These are phyloP conservation scores for Colossoma macropomum DNA, from an alignment of 2,113 vertebrate species.

Conservation along the genomic window DNA sequence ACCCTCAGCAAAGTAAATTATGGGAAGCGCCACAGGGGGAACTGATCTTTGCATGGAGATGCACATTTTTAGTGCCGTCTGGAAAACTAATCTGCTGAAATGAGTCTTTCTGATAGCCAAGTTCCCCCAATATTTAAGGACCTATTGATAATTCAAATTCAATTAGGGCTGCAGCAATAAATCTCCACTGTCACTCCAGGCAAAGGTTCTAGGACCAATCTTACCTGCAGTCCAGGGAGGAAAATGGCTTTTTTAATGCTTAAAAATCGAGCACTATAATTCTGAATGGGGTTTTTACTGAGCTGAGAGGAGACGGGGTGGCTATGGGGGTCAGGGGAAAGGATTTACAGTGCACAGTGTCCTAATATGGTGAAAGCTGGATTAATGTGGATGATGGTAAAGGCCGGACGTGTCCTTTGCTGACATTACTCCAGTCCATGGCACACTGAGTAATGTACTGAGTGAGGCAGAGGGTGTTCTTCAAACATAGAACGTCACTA, in stretches of 20 bases:
- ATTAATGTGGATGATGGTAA: constrained; percentile 9
- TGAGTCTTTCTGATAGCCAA: constrained; percentile 28
- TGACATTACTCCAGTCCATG: background rate
- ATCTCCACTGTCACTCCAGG: constrained; percentile 11
- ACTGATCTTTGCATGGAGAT: constrained; percentile 26
- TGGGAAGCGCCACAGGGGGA: constrained; percentile 6
- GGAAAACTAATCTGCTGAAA: constrained; percentile 13
- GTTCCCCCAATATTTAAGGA: constrained; percentile 29
- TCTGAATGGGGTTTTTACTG: constrained; percentile 21
- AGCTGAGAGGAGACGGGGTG: background rate
- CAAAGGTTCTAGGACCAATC: background rate
- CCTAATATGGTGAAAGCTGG: constrained; percentile 16
- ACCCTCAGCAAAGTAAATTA: constrained; percentile 19
- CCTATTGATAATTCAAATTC: constrained; percentile 40
- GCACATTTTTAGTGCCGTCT: constrained; percentile 2
- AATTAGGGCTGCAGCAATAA: constrained; percentile 24
- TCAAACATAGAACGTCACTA: background rate
- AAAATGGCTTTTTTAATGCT: constrained; percentile 36
- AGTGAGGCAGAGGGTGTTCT: background rate
- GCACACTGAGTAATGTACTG: background rate
- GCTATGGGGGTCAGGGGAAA: constrained; percentile 1
- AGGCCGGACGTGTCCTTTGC: background rate
- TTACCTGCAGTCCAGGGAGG: constrained; percentile 26
- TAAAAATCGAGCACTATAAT: constrained; percentile 9
- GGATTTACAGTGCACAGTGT: constrained; percentile 28